Base-by-base conservation (phyloP, 2,888 invertebrate species). In the Pediacus dermestoides region DNA sequence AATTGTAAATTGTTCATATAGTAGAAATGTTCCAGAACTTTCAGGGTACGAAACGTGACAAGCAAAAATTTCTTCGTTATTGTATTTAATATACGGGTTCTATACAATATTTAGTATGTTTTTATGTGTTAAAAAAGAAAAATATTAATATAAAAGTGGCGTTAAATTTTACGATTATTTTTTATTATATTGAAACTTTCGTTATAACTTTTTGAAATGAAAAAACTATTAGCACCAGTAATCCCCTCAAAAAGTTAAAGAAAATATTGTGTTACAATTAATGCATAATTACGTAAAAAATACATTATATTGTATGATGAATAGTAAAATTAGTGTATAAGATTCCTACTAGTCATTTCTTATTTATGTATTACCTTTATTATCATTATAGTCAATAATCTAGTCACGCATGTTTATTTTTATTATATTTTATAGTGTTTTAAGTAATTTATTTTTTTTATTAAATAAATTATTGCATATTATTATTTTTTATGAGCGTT, bases 11-110 rank as follows among this genome's bases (percentile, higher is more conserved):
- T 68, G 68, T 67, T 67, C 61, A 64, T 26, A 26, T 26, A 62
- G 61, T 60, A 61, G 64, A 64, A n/a, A 66, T 64, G 67, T 68
- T 67, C 64, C 63, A 58, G 63, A 65, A 64, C 61, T 66, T 55
- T 50, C 63, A 56, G 53, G 66, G 60, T 63, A 62, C 54, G 61
- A 53, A 50, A 52, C 61, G 59, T 55, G 62, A 55, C 53, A 57
- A 46, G 52, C 54, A 48, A 45, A 55, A 48, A 9, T 9, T 57
- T 58, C 56, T 66, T 66, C 64, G 65, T 67, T 68, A 64, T 64
- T 64, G 56, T 41, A 31, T 52, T 55, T 56, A 57, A 52, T 55
- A 61, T 63, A 68, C 67, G 66, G 66, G 65, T 67, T 67, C 62
- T 63, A 64, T 61, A 58, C 57, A 57, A 54, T 52, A 53, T 54